A percentile compares a stretch with the other conserved stretches of the same genome.
phyloP scores from a whole-genome alignment of 2,888 invertebrate species.

The Mythimna albipuncta region DNA sequence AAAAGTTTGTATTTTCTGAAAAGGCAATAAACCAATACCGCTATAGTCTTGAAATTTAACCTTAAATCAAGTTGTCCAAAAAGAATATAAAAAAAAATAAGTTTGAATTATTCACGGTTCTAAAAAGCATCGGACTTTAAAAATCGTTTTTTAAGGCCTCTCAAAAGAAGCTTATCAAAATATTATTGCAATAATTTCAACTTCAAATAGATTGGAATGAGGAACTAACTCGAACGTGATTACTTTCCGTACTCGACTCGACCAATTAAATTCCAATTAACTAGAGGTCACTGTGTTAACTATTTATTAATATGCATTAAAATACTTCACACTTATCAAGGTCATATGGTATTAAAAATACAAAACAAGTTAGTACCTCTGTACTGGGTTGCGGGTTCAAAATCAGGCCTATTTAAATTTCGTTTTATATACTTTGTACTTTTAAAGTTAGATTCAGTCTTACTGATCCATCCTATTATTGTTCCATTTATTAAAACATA shows the following conservation, averaged over 20 bases:
- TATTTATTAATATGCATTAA: constrained; percentile 27
- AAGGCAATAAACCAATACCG: too few species aligned
- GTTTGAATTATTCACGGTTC: too few species aligned
- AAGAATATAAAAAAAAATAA: too few species aligned
- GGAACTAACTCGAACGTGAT: constrained; percentile 20
- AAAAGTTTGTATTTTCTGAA: too few species aligned
- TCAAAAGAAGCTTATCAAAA: not conserved
- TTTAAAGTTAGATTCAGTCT: too few species aligned
- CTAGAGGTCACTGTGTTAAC: constrained; percentile 47
- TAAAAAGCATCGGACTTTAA: too few species aligned
- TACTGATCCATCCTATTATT: not conserved
- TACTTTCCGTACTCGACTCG: not conserved
- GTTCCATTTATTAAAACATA: not conserved
- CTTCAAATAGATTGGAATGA: constrained; percentile 16
- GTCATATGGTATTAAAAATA: constrained; percentile 12
- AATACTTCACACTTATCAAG: constrained; percentile 32
- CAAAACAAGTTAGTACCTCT: constrained; percentile 13
- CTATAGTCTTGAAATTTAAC: too few species aligned
- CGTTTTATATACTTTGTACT: too few species aligned
- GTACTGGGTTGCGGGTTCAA: constrained; percentile 5
- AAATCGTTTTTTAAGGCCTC: too few species aligned
- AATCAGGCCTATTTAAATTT: not conserved
- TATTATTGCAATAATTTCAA: not conserved
- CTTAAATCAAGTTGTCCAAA: too few species aligned
- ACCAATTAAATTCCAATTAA: constrained; percentile 38